phyloP scores from a whole-genome alignment of 2,888 invertebrate genomes.

The Sthenelais limicola region DNA sequence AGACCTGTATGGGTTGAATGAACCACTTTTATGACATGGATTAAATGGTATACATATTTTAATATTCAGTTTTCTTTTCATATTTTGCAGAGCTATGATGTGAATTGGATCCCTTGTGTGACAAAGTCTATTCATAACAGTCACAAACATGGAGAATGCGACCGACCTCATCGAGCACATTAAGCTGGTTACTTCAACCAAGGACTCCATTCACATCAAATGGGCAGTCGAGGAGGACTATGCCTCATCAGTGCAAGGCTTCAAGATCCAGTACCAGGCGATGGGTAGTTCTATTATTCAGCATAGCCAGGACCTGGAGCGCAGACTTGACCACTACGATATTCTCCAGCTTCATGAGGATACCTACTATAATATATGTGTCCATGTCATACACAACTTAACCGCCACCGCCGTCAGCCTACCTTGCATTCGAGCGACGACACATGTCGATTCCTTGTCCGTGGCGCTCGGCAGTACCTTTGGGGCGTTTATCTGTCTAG shows the following conservation, averaged over 20 bases:
- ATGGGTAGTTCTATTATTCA: conserved; percentile 50
- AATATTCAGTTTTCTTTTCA: too few species aligned
- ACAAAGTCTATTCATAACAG: too few species aligned
- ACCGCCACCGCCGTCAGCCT: conserved; percentile 27
- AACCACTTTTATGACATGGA: too few species aligned
- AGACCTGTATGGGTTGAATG: too few species aligned
- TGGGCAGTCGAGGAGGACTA: conserved; percentile 42
- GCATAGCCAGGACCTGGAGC: conserved; percentile 37
- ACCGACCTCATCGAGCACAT: conserved; percentile 30
- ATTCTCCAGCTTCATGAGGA: conserved; percentile 53
- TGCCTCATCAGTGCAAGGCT: conserved; percentile 34
- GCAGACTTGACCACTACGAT: conserved; percentile 44
- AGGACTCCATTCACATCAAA: conserved; percentile 49
- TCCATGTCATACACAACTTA: conserved; percentile 44
- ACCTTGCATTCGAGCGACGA: conserved; percentile 49
- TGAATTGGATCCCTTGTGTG: too few species aligned
- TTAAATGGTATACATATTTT: too few species aligned
- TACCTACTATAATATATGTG: conserved; percentile 52
- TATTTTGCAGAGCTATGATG: too few species aligned
- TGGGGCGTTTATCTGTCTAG: conserved; percentile 55
- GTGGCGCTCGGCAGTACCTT: conserved; percentile 55
- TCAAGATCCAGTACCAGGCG: conserved; percentile 50
- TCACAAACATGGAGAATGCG: neutral
- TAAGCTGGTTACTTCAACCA: conserved; percentile 80
- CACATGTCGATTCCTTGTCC: conserved; percentile 51